Evolutionary conservation across 2,888 invertebrate genomes (phyloP).

Genomic region (Lycocerus yunnanus): DNA sequence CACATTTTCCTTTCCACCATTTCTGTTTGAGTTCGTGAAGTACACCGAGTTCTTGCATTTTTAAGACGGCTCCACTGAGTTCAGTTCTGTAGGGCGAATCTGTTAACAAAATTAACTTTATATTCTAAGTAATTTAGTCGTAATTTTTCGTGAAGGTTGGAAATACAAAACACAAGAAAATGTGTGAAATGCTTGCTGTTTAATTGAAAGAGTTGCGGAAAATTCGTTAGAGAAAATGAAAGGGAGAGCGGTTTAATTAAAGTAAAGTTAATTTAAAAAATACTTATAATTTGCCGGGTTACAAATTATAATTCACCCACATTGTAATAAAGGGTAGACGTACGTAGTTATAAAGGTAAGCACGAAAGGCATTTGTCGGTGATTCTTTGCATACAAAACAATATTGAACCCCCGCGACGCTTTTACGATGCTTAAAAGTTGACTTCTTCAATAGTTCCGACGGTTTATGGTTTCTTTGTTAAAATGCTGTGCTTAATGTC

Average conservation of each 20-base stretch:
- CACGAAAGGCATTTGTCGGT: slow-evolving; percentile 39
- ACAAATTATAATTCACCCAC: slow-evolving; percentile 12
- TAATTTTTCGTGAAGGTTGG: background rate
- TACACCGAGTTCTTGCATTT: slow-evolving; percentile 87
- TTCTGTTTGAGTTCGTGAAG: slow-evolving; percentile 81
- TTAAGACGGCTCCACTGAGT: slow-evolving; percentile 86
- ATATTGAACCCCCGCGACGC: slow-evolving; percentile 45
- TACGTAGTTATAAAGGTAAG: slow-evolving; percentile 6
- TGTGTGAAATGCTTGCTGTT: background rate
- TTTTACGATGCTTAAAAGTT: slow-evolving; percentile 41
- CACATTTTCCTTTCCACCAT: slow-evolving; percentile 84
- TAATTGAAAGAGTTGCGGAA: background rate
- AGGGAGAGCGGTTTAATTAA: background rate
- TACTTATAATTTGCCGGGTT: slow-evolving; percentile 7
- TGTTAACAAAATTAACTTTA: slow-evolving; percentile 48
- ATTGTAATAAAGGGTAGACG: slow-evolving; percentile 12
- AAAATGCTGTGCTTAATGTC: slow-evolving; percentile 40
- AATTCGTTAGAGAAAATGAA: background rate
- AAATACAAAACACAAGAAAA: background rate
- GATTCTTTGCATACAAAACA: slow-evolving; percentile 48
- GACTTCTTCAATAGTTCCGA: slow-evolving; percentile 44
- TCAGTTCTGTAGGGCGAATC: slow-evolving; percentile 77
- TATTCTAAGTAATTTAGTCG: background rate
- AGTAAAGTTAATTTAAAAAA: background rate
- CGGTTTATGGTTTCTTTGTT: slow-evolving; percentile 44